Evolutionary conservation across 2,888 invertebrate species (phyloP), one percentile per base, ranked within the genome.

Genomic region (Drosophila peninsularis): DNA sequence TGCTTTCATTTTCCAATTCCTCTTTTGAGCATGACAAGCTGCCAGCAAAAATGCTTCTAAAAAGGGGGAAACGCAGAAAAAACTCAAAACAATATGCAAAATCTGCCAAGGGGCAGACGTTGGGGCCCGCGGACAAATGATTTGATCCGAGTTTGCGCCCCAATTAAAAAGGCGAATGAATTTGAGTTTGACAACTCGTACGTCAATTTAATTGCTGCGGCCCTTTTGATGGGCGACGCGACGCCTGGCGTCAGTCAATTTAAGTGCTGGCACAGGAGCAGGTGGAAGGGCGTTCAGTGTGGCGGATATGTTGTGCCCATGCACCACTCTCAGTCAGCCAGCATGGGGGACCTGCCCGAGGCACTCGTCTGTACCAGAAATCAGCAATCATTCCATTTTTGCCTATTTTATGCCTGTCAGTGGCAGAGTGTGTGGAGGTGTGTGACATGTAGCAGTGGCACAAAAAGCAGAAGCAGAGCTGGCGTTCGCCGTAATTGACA

Each of bases 361-460:
- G 27, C 37, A 42, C 30, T 34, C 44, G 57, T 70, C 78, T 68
- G 66, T 77, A 69, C 63, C 80, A 88, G 89, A 82, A 86, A 85
- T 89, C 83, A 88, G 90, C 90, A 88, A 89, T 85, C 87, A 90
- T 90, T 84, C 80, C 77, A 90, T 86, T 73, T 85, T 69, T 89
- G 83, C 88, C 83, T 64, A 67, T 74, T 67, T 78, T 80, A 57
- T 62, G 54, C 60, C 60, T 75, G 69, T 53, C 57, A 63, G 57
- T 67, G 66, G 70, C 76, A 71, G 60, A 45, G 32, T 32, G 34
- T 30, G 49, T 19, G 11, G 45, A 39, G 11, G 17, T 50, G 17
- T 62, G 49, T 47, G 68, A 49, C 55, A 54, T 57, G 37, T 68
- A 32, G 37, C 71, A 50, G 30, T 21, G 80, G 45, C 66, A 63